These are phyloP conservation scores for Nycteola revayana DNA, from an alignment of 2,888 invertebrate genomes.

Conservation along the genomic window DNA sequence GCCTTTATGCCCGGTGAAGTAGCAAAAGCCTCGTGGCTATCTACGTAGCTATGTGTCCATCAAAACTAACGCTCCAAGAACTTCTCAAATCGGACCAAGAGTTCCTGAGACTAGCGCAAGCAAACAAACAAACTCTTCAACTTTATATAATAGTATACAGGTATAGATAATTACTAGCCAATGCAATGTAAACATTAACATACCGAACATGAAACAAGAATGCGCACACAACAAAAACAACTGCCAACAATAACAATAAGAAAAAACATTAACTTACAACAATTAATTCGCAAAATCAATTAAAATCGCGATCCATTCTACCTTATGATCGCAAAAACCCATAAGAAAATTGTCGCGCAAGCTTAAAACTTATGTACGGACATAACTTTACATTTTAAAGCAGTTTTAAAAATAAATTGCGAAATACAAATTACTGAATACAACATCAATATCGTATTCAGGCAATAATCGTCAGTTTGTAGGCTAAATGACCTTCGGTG, in stretches of 20 bases:
- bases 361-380: conserved; percentile 27
- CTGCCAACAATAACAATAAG: conserved; percentile 1
- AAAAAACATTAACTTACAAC: conserved; percentile 14
- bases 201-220: too few relatives aligned
- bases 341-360: conserved; percentile 28
- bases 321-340: conserved; percentile 17
- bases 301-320: conserved; percentile 18
- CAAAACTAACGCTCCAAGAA: too few relatives aligned
- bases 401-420: conserved; percentile 51
- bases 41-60: too few relatives aligned
- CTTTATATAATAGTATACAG: too few relatives aligned
- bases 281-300: conserved; percentile 30
- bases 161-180: too few relatives aligned
- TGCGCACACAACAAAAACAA: too few relatives aligned
- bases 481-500: conserved; percentile 59
- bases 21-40: too few relatives aligned
- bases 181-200: too few relatives aligned
- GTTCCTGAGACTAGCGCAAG: too few relatives aligned
- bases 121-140: too few relatives aligned
- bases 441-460: conserved; percentile 68
- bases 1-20: too few relatives aligned
- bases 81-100: too few relatives aligned
- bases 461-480: conserved; percentile 75
- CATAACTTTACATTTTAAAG: conserved; percentile 43
- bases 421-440: conserved; percentile 71